Evolutionary conservation across 2,888 invertebrate genomes (phyloP), one percentile per base, ranked within the genome.

Genomic region (Drosophila fulvimacula): DNA sequence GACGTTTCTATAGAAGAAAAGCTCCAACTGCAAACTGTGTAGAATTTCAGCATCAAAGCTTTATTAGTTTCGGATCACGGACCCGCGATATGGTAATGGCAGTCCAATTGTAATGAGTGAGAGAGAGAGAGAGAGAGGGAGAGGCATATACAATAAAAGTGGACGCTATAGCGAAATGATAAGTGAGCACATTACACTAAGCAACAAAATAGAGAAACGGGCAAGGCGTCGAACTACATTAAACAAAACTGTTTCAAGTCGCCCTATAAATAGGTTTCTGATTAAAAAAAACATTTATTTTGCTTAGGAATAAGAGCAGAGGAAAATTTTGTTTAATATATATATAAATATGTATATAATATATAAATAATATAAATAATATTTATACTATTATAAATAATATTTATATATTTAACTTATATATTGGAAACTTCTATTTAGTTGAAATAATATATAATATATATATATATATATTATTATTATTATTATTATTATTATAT

Each of bases 161-260:
- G 42, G 62, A 42, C 66, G 51, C 32, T 41, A 51, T 56, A 42
- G 71, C 44, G 42, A 60, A 57, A 59, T 63, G 58, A 75, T 70
- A 62, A 66, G 58, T 74, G 70, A 19, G 51, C 71, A 41, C 39
- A 67, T 63, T 68, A 75, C 75, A 75, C 68, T 68, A 19, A 5
- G 6, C 57, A 68, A 32, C 62, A 75, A 73, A 56, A 17, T 19
- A 10, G 10, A 13, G 42, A n/a, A 17, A 27, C 3, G 24, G 10
- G 7, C 19, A 15, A 52, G 5, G 24, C 11, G 30, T 24, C 27
- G 6, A 61, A 38, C 13, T 30, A 13, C 15, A 21, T 36, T 3
- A n/a, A 21, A 7, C 10, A 34, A 15, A 15, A 5, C 21, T 4
- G n/a, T 15, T n/a, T 15, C 15, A 19, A 36, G 0, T 30, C 19